phyloP scores from a whole-genome alignment of 2,888 invertebrate genomes.

The Spisula subtruncata region DNA sequence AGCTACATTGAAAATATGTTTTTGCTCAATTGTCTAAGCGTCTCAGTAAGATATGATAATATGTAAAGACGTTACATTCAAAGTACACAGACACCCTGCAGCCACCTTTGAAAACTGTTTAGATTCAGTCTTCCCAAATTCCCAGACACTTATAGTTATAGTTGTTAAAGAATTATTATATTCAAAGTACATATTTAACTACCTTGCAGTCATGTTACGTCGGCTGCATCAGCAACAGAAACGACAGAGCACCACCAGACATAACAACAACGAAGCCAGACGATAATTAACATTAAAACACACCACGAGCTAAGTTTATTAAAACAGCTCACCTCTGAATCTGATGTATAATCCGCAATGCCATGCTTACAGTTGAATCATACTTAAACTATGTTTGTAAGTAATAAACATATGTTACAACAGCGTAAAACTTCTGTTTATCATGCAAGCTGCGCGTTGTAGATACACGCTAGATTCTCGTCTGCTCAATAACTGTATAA shows the following conservation, averaged over 20 bases:
- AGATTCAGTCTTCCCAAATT: too few species aligned
- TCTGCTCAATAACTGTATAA: conserved; percentile 13
- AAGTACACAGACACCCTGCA: too few species aligned
- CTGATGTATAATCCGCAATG: conserved; percentile 11
- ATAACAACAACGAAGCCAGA: not conserved
- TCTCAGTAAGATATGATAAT: too few species aligned
- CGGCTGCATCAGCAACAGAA: not conserved
- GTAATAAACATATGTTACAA: conserved; percentile 11
- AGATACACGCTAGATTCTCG: conserved; percentile 1
- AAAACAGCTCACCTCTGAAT: conserved; percentile 10
- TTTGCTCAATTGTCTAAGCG: too few species aligned
- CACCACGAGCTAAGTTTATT: not conserved
- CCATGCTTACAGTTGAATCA: conserved; percentile 8
- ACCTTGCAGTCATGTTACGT: not conserved
- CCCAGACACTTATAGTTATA: too few species aligned
- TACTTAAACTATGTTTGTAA: not conserved
- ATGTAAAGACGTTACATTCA: too few species aligned
- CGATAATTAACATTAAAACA: not conserved
- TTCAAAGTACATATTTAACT: not conserved
- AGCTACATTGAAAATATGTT: too few species aligned
- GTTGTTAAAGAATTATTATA: too few species aligned
- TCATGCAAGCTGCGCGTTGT: conserved; percentile 1
- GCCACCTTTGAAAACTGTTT: too few species aligned
- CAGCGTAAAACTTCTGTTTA: conserved; percentile 7
- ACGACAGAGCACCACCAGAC: too few species aligned